Evolutionary conservation across 2,113 vertebrate species (phyloP), one percentile per base, ranked within the genome.

Genomic region (Phasianus colchicus): DNA sequence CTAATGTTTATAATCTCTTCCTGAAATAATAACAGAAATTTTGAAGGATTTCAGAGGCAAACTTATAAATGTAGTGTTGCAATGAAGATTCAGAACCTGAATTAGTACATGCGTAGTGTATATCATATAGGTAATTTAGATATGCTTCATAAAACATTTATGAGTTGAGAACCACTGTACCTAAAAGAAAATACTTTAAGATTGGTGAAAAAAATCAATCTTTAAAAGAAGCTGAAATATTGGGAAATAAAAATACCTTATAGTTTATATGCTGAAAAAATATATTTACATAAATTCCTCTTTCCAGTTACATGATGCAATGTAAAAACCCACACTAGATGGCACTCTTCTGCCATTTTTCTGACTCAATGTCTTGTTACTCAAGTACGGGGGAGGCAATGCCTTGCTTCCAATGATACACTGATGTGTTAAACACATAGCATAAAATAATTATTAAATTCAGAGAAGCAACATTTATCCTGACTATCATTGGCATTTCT

Each of bases 261-360:
- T 1, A 36, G 13, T 18, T 24, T 42, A 18, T 30, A 73, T 24
- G 19, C 10, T 42, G 52, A 18, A 42, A 73, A 15, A 50, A 69
- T 14, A 7, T 25, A 58, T 70, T 40, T 29, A 18, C 12, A 79
- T 43, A 4, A 45, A 29, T 38, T 3, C 32, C 16, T 67, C 22
- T 55, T 40, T 58, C 20, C 30, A 14, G 29, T 32, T 86, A 10
- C 1, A 66, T 9, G 15, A 42, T 29, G 60, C 21, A 57, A 42
- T 7, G 18, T 11, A 78, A 78, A 22, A 84, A 69, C 21, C 17
- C 30, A 72, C 96, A 72, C 91, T 95, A 96, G 96, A 65, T 94
- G 96, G 95, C 95, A 90, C 12, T 58, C 47, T 90, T 72, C 54
- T 70, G 48, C 79, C 88, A 63, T 45, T 88, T 90, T 91, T 89